phyloP scores from a whole-genome alignment of 2,113 vertebrate species.

The Saguinus imperator region DNA sequence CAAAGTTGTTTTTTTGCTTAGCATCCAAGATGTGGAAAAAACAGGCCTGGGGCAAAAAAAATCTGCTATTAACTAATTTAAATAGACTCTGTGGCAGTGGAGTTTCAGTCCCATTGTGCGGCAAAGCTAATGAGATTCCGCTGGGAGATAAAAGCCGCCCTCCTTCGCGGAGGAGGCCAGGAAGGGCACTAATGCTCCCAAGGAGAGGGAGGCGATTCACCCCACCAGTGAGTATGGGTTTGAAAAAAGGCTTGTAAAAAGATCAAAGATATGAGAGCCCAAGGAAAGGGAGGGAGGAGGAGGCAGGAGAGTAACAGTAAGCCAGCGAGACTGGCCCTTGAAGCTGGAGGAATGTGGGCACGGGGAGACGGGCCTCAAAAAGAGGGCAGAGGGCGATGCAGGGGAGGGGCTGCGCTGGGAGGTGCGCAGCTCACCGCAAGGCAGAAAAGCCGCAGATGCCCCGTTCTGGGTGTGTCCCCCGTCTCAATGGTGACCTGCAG shows the following conservation, averaged over 20 bases:
- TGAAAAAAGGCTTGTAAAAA: constrained; percentile 4
- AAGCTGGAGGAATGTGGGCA: background rate
- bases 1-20: constrained; percentile 73
- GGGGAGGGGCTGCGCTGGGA: constrained; percentile 35
- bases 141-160: constrained; percentile 82
- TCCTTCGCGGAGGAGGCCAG: background rate
- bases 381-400: background rate
- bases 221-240: constrained; percentile 10
- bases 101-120: constrained; percentile 84
- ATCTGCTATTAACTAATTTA: constrained; percentile 85
- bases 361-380: background rate
- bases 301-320: background rate
- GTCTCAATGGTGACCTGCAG: background rate
- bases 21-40: constrained; percentile 77
- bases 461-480: background rate
- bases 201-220: constrained; percentile 47
- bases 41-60: constrained; percentile 60
- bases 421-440: background rate
- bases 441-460: background rate
- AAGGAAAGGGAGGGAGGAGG: background rate
- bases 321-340: background rate
- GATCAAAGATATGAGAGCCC: constrained; percentile 70
- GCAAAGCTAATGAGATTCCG: constrained; percentile 87
- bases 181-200: constrained; percentile 78
- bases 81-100: constrained; percentile 79